Evolutionary conservation across 2,888 invertebrate genomes (phyloP).

Genomic region (Oeneis ivallda): DNA sequence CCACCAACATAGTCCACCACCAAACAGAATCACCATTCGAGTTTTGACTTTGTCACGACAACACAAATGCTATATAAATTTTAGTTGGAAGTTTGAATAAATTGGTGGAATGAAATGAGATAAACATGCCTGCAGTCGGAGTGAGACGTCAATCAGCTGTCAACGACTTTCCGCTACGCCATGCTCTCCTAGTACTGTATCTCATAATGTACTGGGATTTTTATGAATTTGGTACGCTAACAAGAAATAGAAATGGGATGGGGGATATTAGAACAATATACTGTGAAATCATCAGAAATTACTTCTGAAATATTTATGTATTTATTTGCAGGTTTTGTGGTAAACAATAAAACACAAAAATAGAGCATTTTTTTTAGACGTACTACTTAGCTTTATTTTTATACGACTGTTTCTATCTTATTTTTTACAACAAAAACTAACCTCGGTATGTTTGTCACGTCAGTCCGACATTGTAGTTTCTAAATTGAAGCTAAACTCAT

Average conservation of each 20-base stretch:
- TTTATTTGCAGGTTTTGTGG: no score
- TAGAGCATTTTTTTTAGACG: no score
- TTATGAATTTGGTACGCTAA: conserved; percentile 5
- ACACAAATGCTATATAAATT: conserved; percentile 20
- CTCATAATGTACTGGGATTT: conserved; percentile 64
- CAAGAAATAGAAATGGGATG: neutral
- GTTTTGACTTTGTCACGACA: conserved; percentile 33
- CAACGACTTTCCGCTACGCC: conserved; percentile 72
- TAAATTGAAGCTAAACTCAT: no score
- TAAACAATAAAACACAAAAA: no score
- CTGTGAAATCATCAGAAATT: no score
- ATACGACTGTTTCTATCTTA: no score
- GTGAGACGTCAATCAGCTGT: conserved; percentile 81
- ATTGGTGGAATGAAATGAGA: conserved; percentile 60
- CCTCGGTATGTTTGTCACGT: no score
- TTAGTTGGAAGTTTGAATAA: conserved; percentile 19
- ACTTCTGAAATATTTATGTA: no score
- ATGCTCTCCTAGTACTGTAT: conserved; percentile 71
- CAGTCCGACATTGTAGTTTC: no score
- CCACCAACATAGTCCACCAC: conserved; percentile 44
- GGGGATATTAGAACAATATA: no score
- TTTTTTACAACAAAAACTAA: no score
- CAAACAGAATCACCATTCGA: conserved; percentile 32
- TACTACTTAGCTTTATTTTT: no score
- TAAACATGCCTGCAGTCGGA: conserved; percentile 74